Percentiles rank a stretch among this genome's conserved stretches.
phyloP scores from a whole-genome alignment of 2,888 invertebrate genomes.

The Habroteleia sp. region DNA sequence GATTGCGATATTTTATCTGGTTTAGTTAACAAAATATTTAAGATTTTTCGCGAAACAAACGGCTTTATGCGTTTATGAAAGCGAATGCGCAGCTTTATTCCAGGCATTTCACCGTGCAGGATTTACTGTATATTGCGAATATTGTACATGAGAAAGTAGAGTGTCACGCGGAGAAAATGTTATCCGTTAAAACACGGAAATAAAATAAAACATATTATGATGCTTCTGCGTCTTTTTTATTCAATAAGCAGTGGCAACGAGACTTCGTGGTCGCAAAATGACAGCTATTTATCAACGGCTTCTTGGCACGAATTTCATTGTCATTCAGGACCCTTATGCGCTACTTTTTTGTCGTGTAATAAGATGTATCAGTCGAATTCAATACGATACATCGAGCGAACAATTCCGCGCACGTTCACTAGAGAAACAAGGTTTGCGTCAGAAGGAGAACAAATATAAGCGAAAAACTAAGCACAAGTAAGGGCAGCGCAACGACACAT shows the following conservation, averaged over 20 bases:
- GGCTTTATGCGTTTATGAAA: conserved; percentile 16
- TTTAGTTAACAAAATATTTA: conserved; percentile 60
- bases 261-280: conserved; percentile 28
- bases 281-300: conserved; percentile 36
- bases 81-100: conserved; percentile 40
- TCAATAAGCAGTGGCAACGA: conserved; percentile 43
- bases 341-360: conserved; percentile 28
- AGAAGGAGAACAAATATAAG: conserved; percentile 59
- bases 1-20: conserved; percentile 29
- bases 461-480: conserved; percentile 36
- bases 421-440: conserved; percentile 62
- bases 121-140: conserved; percentile 38
- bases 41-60: conserved; percentile 35
- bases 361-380: conserved; percentile 56
- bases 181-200: conserved; percentile 20
- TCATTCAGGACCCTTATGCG: conserved; percentile 33
- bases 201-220: conserved; percentile 39
- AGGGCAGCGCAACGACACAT: conserved; percentile 21
- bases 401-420: conserved; percentile 62
- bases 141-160: conserved; percentile 24
- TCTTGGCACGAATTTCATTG: conserved; percentile 50
- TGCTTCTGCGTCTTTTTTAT: conserved; percentile 34
- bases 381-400: conserved; percentile 49
- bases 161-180: conserved; percentile 44
- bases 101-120: conserved; percentile 17